Base-by-base conservation (phyloP, 2,113 vertebrate species). In the Saguinus imperator region DNA sequence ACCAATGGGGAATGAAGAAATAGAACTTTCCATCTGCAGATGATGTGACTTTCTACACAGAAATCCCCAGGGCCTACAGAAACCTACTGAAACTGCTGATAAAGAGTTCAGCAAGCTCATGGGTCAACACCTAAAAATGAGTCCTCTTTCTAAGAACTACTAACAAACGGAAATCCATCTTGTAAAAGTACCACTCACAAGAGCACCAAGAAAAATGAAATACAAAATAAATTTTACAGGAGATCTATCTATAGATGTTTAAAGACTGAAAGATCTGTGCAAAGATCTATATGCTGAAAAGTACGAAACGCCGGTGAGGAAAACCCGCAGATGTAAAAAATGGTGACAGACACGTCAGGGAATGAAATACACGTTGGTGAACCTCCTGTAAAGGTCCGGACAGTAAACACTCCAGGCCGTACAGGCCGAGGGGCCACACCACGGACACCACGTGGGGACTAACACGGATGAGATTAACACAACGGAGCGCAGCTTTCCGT, bases 261-360 rank as follows among this genome's bases (percentile, higher is more conserved):
- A n/a, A 66, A 68, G n/a, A 32, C 13, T n/a, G 8, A 12, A 43
- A 58, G 8, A 35, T 76, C n/a, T 27, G 13, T 2, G 10, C 43
- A 66, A 21, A 83, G 8, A 48, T 8, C 16, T 77, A n/a, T 3
- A 5, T 40, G 14, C 61, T 52, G 45, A 55, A 64, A 86, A 37
- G 57, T 21, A 32, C 29, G 18, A 32, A 35, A 40, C 61, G 8
- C 76, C 29, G 29, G 7, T 20, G 40, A 58, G 64, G 11, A 50
- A 52, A 48, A 3, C 0, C 27, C 29, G 52, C 7, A 29, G 2
- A 50, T 5, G 37, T 23, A 7, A 17, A 32, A 40, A 55, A 40
- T 0, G 16, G 45, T 1, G 8, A 43, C 2, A 1, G 1, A 3
- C 11, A 16, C 1, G 12, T 58, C 17, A 1, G 4, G 23, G 10